Conservation (phyloP, 2,888 invertebrate genomes). For the Digitonthophagus gazella region DNA sequence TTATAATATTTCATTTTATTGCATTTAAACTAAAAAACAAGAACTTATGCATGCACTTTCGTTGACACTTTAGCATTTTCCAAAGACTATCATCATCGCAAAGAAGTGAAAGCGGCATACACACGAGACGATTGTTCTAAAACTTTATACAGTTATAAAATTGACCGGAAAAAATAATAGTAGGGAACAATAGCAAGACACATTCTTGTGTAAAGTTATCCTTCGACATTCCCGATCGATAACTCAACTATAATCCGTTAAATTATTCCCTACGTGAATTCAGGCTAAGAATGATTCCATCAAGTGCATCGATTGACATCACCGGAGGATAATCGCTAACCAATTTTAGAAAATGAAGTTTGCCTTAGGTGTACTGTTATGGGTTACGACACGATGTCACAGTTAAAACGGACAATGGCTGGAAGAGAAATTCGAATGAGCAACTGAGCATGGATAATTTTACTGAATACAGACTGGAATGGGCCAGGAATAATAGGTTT, state of each 20-base stretch:
- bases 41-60: neutral
- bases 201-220: neutral
- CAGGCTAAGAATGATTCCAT: neutral
- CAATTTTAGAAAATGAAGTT: neutral
- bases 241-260: neutral
- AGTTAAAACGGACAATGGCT: slow-evolving; percentile 8
- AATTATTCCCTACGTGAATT: neutral
- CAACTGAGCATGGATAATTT: slow-evolving; percentile 12
- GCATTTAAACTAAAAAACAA: neutral
- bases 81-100: neutral
- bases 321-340: neutral
- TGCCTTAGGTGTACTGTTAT: slow-evolving; percentile 10
- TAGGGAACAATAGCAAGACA: neutral
- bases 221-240: neutral
- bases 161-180: neutral
- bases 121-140: neutral
- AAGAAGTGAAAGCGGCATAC: neutral
- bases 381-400: slow-evolving; percentile 12
- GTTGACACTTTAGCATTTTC: neutral
- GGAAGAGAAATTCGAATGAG: slow-evolving; percentile 6
- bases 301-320: neutral
- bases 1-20: neutral
- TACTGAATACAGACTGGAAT: slow-evolving; percentile 2
- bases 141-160: neutral
- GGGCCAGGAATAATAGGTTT: slow-evolving; percentile 1